These are phyloP conservation scores for Adelges cooleyi DNA, from an alignment of 1,140 invertebrate species.

Conservation along the genomic window DNA sequence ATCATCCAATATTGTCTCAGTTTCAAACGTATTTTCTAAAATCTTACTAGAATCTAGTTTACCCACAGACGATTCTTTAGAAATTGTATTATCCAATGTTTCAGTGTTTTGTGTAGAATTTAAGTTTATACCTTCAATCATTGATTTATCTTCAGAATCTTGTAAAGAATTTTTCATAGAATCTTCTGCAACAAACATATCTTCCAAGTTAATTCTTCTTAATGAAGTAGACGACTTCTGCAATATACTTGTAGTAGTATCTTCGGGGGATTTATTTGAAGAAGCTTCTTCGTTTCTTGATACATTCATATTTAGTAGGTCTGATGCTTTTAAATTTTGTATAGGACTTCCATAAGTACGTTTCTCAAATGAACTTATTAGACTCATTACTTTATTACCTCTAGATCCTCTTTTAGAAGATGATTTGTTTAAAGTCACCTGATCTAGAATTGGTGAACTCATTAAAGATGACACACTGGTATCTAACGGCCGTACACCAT, in stretches of 20 bases:
- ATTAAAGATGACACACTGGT: slow-evolving; percentile 2
- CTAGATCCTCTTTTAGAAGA: slow-evolving; percentile 8
- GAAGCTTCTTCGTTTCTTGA: background rate
- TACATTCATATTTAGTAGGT: background rate
- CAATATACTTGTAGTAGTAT: background rate
- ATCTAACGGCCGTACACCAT: slow-evolving; percentile 14
- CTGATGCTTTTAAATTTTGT: slow-evolving; percentile 5
- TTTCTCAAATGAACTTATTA: slow-evolving; percentile 9
- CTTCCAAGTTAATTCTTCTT: slow-evolving; percentile 7
- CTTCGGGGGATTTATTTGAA: background rate
- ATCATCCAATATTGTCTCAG: no score
- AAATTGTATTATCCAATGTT: no score
- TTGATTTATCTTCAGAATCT: no score
- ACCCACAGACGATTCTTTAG: no score
- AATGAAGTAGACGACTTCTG: background rate
- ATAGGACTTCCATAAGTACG: background rate
- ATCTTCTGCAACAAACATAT: slow-evolving; percentile 14
- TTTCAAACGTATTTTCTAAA: no score
- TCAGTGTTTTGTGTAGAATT: no score
- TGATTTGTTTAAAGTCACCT: background rate
- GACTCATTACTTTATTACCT: slow-evolving; percentile 20
- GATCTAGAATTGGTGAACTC: slow-evolving; percentile 14
- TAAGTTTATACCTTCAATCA: no score
- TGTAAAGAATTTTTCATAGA: background rate
- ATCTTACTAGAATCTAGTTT: no score